phyloP scores from a whole-genome alignment of 2,113 vertebrate species.

The Passer montanus region DNA sequence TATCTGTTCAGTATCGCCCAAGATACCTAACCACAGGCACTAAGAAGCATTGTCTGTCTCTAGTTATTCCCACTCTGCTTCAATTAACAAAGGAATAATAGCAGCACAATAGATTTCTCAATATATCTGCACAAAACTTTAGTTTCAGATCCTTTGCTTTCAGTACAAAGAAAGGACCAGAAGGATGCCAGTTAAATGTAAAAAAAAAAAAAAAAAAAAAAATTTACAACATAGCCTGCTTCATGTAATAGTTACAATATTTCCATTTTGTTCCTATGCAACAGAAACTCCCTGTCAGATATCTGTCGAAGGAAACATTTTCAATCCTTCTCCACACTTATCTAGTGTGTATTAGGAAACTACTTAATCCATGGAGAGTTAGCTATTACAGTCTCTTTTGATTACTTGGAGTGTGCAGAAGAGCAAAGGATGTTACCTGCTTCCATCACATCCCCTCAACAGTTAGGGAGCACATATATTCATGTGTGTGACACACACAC shows the following conservation, averaged over 20 bases:
- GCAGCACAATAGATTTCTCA: neutral
- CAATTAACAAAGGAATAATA: conserved; percentile 29
- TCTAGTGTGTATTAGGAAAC: neutral
- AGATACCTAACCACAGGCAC: neutral
- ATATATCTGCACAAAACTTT: neutral
- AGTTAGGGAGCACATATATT: neutral
- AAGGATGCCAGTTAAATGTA: neutral
- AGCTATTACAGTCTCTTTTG: neutral
- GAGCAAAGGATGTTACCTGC: neutral
- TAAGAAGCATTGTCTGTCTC: neutral
- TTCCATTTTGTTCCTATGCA: conserved; percentile 9
- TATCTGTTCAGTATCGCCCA: neutral
- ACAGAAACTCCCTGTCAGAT: neutral
- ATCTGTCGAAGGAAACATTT: neutral
- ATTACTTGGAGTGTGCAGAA: neutral
- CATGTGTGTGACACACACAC: neutral
- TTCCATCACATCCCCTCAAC: neutral
- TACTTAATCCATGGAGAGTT: neutral
- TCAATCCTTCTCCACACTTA: neutral
- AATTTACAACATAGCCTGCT: neutral
- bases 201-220: neutral
- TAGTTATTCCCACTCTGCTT: neutral
- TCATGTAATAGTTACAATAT: neutral
- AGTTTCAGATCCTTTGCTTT: neutral
- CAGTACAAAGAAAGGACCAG: conserved; percentile 5